Evolutionary conservation across 2,888 invertebrate genomes (phyloP).

Genomic region (Invenusta paracnida): DNA sequence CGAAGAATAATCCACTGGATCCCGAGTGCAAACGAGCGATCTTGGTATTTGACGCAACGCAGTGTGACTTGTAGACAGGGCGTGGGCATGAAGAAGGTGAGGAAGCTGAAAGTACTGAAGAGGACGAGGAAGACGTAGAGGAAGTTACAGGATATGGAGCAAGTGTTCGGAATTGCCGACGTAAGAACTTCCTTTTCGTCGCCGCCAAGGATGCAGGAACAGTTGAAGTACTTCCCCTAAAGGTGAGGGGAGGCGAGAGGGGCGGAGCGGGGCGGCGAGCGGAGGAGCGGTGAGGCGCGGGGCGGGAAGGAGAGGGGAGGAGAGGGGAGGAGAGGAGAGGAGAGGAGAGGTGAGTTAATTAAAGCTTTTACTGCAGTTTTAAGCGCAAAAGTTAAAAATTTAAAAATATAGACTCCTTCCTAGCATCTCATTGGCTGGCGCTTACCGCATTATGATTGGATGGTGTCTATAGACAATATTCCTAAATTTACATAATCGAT

Average conservation of each 20-base stretch:
- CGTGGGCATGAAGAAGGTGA: constrained; percentile 3
- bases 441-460: no score
- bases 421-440: no score
- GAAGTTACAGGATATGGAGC: background rate
- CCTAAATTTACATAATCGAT: no score
- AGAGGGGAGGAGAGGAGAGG: no score
- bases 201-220: background rate
- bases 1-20: background rate
- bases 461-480: no score
- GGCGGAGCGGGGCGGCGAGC: no score
- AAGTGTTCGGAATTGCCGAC: background rate
- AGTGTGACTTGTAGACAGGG: constrained; percentile 1
- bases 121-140: background rate
- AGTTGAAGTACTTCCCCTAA: background rate
- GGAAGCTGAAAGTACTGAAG: background rate
- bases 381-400: no score
- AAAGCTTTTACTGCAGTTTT: no score
- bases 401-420: background rate
- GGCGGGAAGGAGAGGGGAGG: no score
- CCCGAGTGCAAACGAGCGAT: background rate
- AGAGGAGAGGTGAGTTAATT: no score
- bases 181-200: background rate
- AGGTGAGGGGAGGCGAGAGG: background rate
- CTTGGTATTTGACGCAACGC: background rate
- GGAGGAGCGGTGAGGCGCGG: no score